These are phyloP conservation scores for Drosophila virilis DNA, from an alignment of 1,140 invertebrate species.

Conservation along the genomic window DNA sequence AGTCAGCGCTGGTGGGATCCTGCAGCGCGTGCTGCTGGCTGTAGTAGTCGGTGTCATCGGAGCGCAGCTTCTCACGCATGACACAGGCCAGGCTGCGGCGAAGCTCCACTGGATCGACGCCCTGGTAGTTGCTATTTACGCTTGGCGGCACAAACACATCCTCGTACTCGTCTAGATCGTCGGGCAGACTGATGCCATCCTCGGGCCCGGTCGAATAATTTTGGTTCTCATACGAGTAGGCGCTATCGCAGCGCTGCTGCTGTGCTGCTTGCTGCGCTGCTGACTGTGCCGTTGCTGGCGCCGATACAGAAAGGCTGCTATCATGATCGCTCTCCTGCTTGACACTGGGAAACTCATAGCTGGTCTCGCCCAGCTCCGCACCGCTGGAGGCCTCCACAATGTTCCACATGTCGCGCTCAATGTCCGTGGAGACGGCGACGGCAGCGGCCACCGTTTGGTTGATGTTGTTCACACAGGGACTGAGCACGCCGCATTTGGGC, in stretches of 20 bases:
- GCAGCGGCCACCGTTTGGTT: constrained; percentile 83
- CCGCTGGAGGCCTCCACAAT: constrained; percentile 83
- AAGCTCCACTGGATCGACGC: constrained; percentile 62
- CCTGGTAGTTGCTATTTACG: constrained; percentile 29
- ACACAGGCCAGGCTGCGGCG: constrained; percentile 64
- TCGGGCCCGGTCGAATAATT: constrained; percentile 68
- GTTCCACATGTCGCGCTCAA: constrained; percentile 84
- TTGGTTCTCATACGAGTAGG: constrained; percentile 77
- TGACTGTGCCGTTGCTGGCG: constrained; percentile 24
- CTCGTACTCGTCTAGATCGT: constrained; percentile 74
- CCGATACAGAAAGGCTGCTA: constrained; percentile 45
- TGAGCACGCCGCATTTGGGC: constrained; percentile 74
- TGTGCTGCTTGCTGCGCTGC: constrained; percentile 12
- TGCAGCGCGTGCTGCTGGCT: constrained; percentile 23
- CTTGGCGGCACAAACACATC: constrained; percentile 71
- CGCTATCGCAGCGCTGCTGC: constrained; percentile 45
- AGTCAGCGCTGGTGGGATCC: background rate
- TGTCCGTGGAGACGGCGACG: constrained; percentile 80
- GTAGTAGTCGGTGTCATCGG: constrained; percentile 66
- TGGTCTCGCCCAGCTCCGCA: constrained; percentile 72
- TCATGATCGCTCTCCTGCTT: constrained; percentile 62
- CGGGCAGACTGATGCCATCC: constrained; percentile 52
- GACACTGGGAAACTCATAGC: constrained; percentile 71
- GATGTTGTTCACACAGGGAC: constrained; percentile 78
- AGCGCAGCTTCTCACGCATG: constrained; percentile 77